Evolutionary conservation across 53 echinoderm and acorn worm genomes (phyloP).

Genomic region (Holothuria scabra): DNA sequence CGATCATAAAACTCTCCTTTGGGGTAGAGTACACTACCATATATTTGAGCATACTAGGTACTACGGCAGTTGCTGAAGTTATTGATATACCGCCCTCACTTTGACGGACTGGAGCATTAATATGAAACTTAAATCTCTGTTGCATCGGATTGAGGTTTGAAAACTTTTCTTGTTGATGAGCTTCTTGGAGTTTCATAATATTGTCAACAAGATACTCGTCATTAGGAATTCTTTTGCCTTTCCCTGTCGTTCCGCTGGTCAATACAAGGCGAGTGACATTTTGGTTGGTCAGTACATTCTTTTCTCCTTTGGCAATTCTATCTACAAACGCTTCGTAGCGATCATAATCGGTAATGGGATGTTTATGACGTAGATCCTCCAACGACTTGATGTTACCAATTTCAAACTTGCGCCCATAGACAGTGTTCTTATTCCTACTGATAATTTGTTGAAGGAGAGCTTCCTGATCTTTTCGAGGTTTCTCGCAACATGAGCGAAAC

Average conservation of each 20-base stretch:
- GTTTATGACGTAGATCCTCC: constrained; percentile 55
- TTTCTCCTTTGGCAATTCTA: constrained; percentile 63
- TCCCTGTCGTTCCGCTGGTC: no score
- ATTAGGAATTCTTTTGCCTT: constrained; percentile 63
- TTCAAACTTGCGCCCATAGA: constrained; percentile 53
- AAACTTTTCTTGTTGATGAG: no score
- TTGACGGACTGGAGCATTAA: not conserved
- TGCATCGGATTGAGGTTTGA: no score
- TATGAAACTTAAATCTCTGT: not conserved
- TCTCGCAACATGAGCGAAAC: constrained; percentile 34
- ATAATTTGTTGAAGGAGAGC: constrained; percentile 47
- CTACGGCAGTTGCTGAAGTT: not conserved
- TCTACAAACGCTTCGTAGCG: constrained; percentile 68
- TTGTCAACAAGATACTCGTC: constrained; percentile 18
- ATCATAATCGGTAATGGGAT: constrained; percentile 68
- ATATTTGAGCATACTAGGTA: not conserved
- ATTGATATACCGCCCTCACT: constrained; percentile 3
- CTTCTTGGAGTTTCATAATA: not conserved
- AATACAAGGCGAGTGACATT: constrained; percentile 42
- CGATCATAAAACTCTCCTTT: constrained; percentile 7
- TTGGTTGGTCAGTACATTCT: constrained; percentile 60
- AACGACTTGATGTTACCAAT: constrained; percentile 60
- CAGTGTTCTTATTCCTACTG: constrained; percentile 56
- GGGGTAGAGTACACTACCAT: constrained; percentile 30
- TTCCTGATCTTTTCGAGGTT: constrained; percentile 62